phyloP scores from a whole-genome alignment of 2,888 invertebrate genomes.

The Willowsia nigromaculata region DNA sequence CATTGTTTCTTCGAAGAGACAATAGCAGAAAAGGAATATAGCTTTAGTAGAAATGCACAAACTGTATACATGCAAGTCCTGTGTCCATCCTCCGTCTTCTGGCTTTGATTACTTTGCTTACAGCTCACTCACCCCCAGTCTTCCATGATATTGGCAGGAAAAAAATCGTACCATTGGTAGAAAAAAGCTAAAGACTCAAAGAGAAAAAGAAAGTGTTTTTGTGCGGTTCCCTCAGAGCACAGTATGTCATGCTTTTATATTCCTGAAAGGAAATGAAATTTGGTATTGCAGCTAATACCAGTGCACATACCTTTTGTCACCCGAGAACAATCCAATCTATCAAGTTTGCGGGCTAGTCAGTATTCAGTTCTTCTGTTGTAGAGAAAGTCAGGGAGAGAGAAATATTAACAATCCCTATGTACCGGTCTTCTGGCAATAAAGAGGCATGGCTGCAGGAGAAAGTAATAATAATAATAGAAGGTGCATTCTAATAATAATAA shows the following conservation, averaged over 20 bases:
- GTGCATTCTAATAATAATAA: constrained; percentile 19
- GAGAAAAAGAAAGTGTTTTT: constrained; percentile 23
- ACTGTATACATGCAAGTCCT: background rate
- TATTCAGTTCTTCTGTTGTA: background rate
- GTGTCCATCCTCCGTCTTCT: background rate
- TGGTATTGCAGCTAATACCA: constrained; percentile 44
- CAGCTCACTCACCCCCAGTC: constrained; percentile 64
- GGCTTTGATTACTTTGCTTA: constrained; percentile 69
- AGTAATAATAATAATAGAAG: background rate
- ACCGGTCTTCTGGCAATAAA: background rate
- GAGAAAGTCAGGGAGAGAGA: background rate
- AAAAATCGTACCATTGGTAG: constrained; percentile 17
- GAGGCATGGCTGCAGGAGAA: background rate
- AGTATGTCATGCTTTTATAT: background rate
- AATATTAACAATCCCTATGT: background rate
- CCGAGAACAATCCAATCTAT: constrained; percentile 64
- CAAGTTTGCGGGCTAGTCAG: constrained; percentile 37
- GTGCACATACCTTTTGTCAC: constrained; percentile 63
- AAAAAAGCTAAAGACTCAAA: constrained; percentile 28
- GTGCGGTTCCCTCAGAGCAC: background rate
- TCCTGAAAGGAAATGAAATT: constrained; percentile 11
- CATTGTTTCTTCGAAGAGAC: constrained; percentile 8
- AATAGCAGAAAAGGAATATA: background rate
- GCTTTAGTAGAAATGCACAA: background rate
- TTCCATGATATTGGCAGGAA: constrained; percentile 44